phyloP scores from a whole-genome alignment of 2,113 vertebrate species.

The Engystomops pustulosus region DNA sequence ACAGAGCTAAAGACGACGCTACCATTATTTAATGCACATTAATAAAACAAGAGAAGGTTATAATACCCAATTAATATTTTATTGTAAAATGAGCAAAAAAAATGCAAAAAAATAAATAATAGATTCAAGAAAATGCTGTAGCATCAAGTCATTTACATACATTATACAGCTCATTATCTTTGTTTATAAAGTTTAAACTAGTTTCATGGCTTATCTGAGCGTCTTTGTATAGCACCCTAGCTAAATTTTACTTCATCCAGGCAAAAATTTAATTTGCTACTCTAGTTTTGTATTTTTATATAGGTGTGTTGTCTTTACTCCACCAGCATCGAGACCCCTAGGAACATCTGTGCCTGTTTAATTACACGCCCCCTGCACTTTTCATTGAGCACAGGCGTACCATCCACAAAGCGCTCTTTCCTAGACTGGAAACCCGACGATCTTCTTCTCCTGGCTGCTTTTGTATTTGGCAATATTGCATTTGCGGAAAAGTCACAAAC shows the following conservation, averaged over 20 bases:
- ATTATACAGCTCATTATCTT: slow-evolving; percentile 77
- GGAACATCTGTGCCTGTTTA: too few relatives aligned
- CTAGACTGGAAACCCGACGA: too few relatives aligned
- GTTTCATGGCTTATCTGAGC: slow-evolving; percentile 64
- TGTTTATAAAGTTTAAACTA: slow-evolving; percentile 70
- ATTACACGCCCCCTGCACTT: too few relatives aligned
- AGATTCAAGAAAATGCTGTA: slow-evolving; percentile 67
- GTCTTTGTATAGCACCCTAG: background rate
- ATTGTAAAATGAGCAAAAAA: slow-evolving; percentile 67
- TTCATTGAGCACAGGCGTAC: too few relatives aligned
- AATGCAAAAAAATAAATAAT: slow-evolving; percentile 71
- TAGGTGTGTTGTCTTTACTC: background rate
- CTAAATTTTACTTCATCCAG: background rate
- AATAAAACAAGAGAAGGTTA: slow-evolving; percentile 64
- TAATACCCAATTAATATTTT: slow-evolving; percentile 69
- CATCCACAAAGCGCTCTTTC: too few relatives aligned
- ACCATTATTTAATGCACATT: slow-evolving; percentile 56
- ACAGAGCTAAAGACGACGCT: slow-evolving; percentile 9
- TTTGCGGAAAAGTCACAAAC: too few relatives aligned
- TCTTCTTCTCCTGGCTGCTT: too few relatives aligned
- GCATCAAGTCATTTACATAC: slow-evolving; percentile 72
- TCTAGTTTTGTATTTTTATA: background rate
- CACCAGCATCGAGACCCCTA: background rate
- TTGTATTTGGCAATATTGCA: too few relatives aligned
- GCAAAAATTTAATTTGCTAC: background rate